Evolutionary conservation across 2,888 invertebrate genomes (phyloP).

Genomic region (Biston stratarius): DNA sequence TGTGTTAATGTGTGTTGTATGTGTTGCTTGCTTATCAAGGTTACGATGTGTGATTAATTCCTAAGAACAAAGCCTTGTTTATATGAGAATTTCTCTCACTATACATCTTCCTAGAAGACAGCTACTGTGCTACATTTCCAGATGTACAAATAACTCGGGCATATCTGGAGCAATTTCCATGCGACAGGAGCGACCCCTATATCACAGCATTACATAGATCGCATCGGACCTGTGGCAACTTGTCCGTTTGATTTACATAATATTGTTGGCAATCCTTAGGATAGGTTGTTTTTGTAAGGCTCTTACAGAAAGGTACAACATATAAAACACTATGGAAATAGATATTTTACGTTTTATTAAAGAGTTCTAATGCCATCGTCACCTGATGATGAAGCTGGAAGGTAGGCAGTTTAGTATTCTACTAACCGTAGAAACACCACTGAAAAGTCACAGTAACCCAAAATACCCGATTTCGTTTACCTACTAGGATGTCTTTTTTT

Average conservation of each 20-base stretch:
- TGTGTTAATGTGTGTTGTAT: no score
- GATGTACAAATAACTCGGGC: conserved; percentile 44
- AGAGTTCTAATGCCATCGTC: no score
- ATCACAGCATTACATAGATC: conserved; percentile 31
- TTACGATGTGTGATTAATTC: background rate
- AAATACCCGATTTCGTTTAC: no score
- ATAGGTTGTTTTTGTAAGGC: conserved; percentile 5
- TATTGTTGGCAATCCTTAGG: conserved; percentile 33
- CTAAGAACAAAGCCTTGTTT: background rate
- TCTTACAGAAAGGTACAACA: background rate
- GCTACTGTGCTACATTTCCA: conserved; percentile 5
- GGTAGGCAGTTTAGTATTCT: no score
- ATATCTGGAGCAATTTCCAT: conserved; percentile 35
- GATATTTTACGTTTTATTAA: no score
- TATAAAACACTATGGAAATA: no score
- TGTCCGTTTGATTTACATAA: conserved; percentile 37
- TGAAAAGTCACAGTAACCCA: no score
- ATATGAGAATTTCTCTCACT: background rate
- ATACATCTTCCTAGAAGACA: conserved; percentile 10
- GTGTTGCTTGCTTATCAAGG: background rate
- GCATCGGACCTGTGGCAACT: conserved; percentile 38
- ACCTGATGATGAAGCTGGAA: no score
- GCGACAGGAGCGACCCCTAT: conserved; percentile 42
- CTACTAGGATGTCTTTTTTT: no score
- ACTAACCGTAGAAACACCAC: no score